Base-by-base conservation (phyloP, 1,140 invertebrate genomes). In the Zaprionus africanus region DNA sequence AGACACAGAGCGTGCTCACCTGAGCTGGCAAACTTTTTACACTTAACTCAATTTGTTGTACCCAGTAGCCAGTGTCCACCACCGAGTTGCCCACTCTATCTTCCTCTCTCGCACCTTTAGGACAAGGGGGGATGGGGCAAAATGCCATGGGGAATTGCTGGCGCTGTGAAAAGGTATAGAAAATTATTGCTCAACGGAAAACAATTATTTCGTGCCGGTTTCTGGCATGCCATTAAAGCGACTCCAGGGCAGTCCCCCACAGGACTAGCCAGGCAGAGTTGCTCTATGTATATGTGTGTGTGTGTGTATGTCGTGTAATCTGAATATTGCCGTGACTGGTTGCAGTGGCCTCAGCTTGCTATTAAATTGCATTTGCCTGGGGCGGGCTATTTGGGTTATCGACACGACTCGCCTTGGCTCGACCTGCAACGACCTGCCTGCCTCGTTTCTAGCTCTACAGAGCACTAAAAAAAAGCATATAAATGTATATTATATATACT, bases 141-240 rank as follows among this genome's bases (percentile, higher is more conserved):
- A 71, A 59, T 81, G 78, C 46, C 67, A 43, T 24, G 49, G 68
- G 80, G 79, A 75, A 51, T 60, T 38, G 70, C 51, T 66, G 53
- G 17, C 17, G 61, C 19, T 58, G 51, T 53, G 46, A 19, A 51
- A 61, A 78, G 82, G 72, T 88, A 88, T 88, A 80, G 84, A 86
- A 86, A 86, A 86, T 86, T 87, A 86, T 86, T 86, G 84, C 83
- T 83, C 80, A 86, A 86, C 83, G 84, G 83, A 83, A 86, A 86
- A 86, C 84, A 86, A 86, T 86, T 86, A 86, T 86, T 86, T 88
- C 67, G 80, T 69, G 83, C 80, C 74, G 63, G 59, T 81, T 81
- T 76, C 72, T 67, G 68, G 63, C 28, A 72, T 63, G 66, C 82
- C 69, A 85, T 85, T 85, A 85, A 86, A 68, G 46, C 34, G 64